Conservation (phyloP, 1,140 invertebrate genomes). For the Drosophila sp. region DNA sequence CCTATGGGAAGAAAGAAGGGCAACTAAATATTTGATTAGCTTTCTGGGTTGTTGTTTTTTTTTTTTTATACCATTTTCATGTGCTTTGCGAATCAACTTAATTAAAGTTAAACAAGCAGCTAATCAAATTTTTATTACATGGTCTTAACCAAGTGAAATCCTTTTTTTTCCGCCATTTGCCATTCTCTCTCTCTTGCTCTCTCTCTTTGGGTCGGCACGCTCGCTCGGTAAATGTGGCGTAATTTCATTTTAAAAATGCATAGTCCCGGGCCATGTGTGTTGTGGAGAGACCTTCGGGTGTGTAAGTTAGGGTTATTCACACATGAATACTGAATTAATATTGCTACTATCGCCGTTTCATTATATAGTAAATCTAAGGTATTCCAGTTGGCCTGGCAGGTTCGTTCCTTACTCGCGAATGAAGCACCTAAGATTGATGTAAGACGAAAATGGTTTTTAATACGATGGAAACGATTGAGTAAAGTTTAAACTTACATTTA, state of each 20-base stretch:
- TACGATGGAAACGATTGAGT: no score
- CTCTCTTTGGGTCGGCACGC: background rate
- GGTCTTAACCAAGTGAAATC: slow-evolving; percentile 42
- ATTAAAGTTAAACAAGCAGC: slow-evolving; percentile 81
- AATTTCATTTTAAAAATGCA: slow-evolving; percentile 79
- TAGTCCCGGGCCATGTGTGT: slow-evolving; percentile 26
- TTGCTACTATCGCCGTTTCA: no score
- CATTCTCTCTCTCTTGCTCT: background rate
- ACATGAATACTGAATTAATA: background rate
- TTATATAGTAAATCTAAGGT: no score
- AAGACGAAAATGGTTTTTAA: no score
- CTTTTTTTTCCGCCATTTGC: slow-evolving; percentile 5
- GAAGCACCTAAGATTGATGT: no score
- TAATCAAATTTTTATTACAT: slow-evolving; percentile 79
- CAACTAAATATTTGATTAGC: slow-evolving; percentile 75
- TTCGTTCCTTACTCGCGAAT: no score
- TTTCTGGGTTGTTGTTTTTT: slow-evolving; percentile 6
- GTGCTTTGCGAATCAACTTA: slow-evolving; percentile 60
- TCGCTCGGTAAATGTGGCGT: slow-evolving; percentile 52
- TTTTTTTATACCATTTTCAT: slow-evolving; percentile 23
- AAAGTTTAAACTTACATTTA: no score
- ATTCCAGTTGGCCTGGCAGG: no score
- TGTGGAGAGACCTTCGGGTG: background rate
- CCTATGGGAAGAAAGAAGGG: slow-evolving; percentile 11
- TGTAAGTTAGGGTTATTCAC: slow-evolving; percentile 12